A percentile compares a stretch with the other conserved stretches of the same genome.
phyloP scores from a whole-genome alignment of 2,888 invertebrate species.

The Fissipunctia ypsillon region DNA sequence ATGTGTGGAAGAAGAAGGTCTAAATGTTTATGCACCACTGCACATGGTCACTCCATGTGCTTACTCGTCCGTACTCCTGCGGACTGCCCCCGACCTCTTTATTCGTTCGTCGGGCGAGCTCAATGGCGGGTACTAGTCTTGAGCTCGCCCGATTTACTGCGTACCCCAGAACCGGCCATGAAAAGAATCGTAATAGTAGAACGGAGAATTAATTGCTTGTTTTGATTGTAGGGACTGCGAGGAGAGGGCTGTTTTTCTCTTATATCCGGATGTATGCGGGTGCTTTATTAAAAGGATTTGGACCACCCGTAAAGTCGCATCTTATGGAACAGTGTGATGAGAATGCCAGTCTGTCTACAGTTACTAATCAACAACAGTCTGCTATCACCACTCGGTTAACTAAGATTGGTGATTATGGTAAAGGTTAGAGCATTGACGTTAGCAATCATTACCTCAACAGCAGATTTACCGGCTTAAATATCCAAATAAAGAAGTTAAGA shows the following conservation, averaged over 20 bases:
- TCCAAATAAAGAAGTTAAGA: too few species aligned
- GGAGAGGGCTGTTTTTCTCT: neutral
- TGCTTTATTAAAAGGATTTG: too few species aligned
- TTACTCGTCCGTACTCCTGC: neutral
- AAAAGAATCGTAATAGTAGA: slow-evolving; percentile 45
- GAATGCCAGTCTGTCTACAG: too few species aligned
- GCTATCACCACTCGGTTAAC: too few species aligned
- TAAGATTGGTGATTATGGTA: neutral
- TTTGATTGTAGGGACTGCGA: slow-evolving; percentile 17
- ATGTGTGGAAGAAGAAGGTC: slow-evolving; percentile 2
- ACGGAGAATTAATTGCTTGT: slow-evolving; percentile 48
- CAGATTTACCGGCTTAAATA: too few species aligned
- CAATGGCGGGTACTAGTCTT: slow-evolving; percentile 34
- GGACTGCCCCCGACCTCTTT: slow-evolving; percentile 21
- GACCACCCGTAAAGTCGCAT: too few species aligned
- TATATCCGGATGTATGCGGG: too few species aligned
- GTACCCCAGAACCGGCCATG: neutral
- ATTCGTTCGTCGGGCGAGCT: neutral
- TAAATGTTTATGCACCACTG: slow-evolving; percentile 2
- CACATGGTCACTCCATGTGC: slow-evolving; percentile 20
- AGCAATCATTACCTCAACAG: too few species aligned
- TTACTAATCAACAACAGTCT: neutral
- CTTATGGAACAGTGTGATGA: too few species aligned
- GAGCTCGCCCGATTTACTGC: slow-evolving; percentile 33
- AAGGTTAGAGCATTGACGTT: too few species aligned